Base-by-base conservation (phyloP, 2,797 vertebrate genomes). In the Halcyon chelicuti region DNA sequence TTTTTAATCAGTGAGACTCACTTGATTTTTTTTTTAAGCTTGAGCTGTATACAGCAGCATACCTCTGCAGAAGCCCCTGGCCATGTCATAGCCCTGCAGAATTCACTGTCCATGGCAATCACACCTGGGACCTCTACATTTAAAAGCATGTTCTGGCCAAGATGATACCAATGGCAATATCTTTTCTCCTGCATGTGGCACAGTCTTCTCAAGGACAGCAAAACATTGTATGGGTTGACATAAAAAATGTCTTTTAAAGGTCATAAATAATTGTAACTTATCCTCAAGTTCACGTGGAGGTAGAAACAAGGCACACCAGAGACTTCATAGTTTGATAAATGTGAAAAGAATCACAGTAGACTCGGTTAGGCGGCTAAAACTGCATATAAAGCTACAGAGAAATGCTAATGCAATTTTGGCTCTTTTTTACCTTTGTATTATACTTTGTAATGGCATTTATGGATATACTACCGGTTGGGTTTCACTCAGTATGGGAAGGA, bases 161-260 rank as follows among this genome's bases (percentile, higher is more conserved):
- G 51, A 3, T 39, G 37, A 4, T 13, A 28, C 11, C 1, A 1
- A 9, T 2, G 14, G 12, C 42, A 81, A 19, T 0, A 5, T 6
- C 44, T 21, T 16, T 29, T 35, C 66, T 47, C 17, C 20, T 9
- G 25, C 8, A 13, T 4, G 9, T 10, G 37, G 4, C 40, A 21
- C 26, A 37, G 61, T 5, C 12, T 33, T 44, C 57, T 18, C 35
- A 44, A 23, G 47, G 18, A 15, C 17, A 75, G 47, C 3, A 31
- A 42, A 67, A 20, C 14, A 1, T 9, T 3, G 2, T 19, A 26
- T 12, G 5, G 10, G 31, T 60, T 25, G n/a, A 42, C 42, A 42
- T 42, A 42, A 26, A 46, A 33, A 73, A 31, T 2, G 14, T 2
- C 44, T 6, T 76, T 61, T 18, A 57, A 55, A 57, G 51, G 28